Evolutionary conservation across 2,113 vertebrate species (phyloP), one percentile per base, ranked within the genome.

Genomic region (Menura novaehollandiae): DNA sequence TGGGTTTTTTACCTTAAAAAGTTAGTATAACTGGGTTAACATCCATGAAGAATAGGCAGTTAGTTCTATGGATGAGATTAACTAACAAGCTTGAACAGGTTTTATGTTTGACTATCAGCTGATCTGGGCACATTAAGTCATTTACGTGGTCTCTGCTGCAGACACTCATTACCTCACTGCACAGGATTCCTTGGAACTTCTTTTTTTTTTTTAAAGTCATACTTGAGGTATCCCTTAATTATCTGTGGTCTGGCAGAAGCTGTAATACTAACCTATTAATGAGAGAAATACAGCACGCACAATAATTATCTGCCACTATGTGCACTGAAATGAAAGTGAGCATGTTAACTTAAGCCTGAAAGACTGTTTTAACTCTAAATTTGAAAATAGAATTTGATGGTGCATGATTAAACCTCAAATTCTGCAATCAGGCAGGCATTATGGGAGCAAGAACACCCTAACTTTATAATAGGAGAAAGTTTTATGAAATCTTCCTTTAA

Each of bases 141-240:
- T 73, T 86, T 89, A 85, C 13, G 11, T 51, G 62, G 21, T 43
- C 80, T 77, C 58, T 71, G 44, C 75, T 92, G 41, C 83, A 95
- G 56, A 69, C 32, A 46, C 26, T 75, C 56, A 84, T 69, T 88
- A 89, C 73, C 35, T 87, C 37, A n/a, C 44, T n/a, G n/a, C 1
- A 1, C 51, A 69, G 68, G 74, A 85, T 43, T 89, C 64, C 79
- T 80, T 91, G 49, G n/a, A 89, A 60, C 26, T 21, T 33, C 22
- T 13, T 59, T 78, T 44, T 64, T 71, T 53, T 52, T 72, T 77
- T 71, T 32, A 2, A 75, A 85, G 33, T 83, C 62, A 85, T 78
- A 95, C 88, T 89, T 88, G 47, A 94, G 91, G 68, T 39, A 63
- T 47, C 47, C 63, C 55, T 92, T 92, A 95, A 95, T 95, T 97